Conservation (phyloP, 2,113 vertebrate genomes). For the Myanophis thanlyinensis region DNA sequence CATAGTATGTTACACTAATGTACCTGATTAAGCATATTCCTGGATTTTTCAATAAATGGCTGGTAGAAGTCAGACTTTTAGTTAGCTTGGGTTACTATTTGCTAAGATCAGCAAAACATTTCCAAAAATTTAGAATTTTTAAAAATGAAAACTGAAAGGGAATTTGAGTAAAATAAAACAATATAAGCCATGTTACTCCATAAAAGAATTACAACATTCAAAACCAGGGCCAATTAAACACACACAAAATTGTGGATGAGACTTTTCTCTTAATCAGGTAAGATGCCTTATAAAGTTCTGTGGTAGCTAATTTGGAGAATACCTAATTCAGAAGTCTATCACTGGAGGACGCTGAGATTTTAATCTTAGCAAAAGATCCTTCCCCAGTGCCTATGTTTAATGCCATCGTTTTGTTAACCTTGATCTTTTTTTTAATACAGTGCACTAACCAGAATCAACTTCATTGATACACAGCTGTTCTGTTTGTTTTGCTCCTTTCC, state of each 20-base stretch:
- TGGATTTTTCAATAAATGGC: neutral
- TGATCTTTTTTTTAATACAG: neutral
- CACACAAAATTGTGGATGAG: neutral
- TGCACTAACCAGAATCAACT: neutral
- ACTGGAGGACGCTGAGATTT: neutral
- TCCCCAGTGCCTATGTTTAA: neutral
- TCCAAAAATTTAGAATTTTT: neutral
- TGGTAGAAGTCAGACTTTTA: neutral
- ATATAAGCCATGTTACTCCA: neutral
- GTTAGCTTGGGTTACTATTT: neutral
- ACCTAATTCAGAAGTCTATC: neutral
- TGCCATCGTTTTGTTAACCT: neutral
- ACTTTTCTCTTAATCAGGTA: neutral
- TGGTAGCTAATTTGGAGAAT: neutral
- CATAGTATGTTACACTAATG: neutral
- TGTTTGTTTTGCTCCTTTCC: neutral
- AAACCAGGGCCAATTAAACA: neutral
- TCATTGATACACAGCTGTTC: neutral
- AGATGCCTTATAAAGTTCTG: neutral
- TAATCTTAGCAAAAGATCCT: neutral
- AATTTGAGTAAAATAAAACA: neutral
- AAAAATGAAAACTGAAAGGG: neutral
- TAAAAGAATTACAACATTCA: neutral
- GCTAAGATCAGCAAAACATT: neutral
- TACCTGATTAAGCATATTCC: neutral